phyloP scores from a whole-genome alignment of 2,888 invertebrate species.

The Epirrhoe tristata region DNA sequence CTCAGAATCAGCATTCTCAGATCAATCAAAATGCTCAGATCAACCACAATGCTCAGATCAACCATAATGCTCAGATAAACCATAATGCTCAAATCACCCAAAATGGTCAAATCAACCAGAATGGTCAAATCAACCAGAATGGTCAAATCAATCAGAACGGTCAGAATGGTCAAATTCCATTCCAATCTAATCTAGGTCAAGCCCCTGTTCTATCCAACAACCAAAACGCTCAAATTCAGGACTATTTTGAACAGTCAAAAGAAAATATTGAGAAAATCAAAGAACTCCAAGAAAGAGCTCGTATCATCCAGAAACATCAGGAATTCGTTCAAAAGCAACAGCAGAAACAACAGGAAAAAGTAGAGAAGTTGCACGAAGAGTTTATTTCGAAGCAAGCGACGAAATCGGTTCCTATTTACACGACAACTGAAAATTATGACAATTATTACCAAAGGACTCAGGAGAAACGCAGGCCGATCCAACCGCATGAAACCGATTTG shows the following conservation, averaged over 20 bases:
- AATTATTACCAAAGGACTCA: conserved; percentile 71
- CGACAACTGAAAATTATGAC: conserved; percentile 80
- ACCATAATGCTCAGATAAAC: conserved; percentile 53
- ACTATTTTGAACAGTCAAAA: conserved; percentile 86
- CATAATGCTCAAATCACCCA: conserved; percentile 27
- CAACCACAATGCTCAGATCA: conserved; percentile 50
- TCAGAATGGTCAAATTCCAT: conserved; percentile 62
- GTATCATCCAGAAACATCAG: conserved; percentile 90
- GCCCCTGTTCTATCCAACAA: conserved; percentile 77
- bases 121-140: conserved; percentile 22
- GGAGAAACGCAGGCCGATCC: conserved; percentile 80
- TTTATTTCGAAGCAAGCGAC: conserved; percentile 89
- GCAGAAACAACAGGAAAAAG: conserved; percentile 91
- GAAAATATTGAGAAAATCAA: conserved; percentile 86
- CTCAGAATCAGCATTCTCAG: conserved; percentile 49
- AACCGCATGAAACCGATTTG: conserved; percentile 87
- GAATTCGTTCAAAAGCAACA: conserved; percentile 92
- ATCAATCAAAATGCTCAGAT: conserved; percentile 50
- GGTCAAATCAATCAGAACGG: conserved; percentile 22
- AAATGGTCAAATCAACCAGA: conserved; percentile 25
- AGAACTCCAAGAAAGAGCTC: conserved; percentile 89
- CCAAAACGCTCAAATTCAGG: conserved; percentile 83
- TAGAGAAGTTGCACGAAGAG: conserved; percentile 89
- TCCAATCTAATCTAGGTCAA: conserved; percentile 71
- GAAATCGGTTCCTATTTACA: conserved; percentile 81